Evolutionary conservation across 2,888 invertebrate species (phyloP), one percentile per base, ranked within the genome.

Genomic region (Parnassius mnemosyne): DNA sequence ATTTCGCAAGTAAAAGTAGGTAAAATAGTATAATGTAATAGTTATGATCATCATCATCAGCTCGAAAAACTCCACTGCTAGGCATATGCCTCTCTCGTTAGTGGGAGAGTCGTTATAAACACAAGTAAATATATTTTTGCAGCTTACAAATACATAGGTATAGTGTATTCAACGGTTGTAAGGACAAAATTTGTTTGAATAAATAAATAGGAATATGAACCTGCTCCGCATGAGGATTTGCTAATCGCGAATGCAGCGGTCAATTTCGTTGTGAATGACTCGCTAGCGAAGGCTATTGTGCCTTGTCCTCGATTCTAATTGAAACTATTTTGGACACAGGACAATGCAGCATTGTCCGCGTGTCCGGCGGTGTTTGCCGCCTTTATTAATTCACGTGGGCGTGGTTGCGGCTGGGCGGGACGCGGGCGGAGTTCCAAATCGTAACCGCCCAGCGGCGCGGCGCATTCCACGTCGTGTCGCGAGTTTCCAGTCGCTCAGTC

Each of bases 321-420:
- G 90, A 90, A 91, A 91, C 91, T 89, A 89, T 91, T 91, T 89
- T 85, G 89, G 87, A 82, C 85, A 81, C 74, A 81, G 89, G 88
- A 91, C 91, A 90, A 90, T 87, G 86, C 79, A 69, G 86, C 81
- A 89, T 90, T 90, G 90, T 89, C 89, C 89, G 89, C 89, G 87
- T 89, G 89, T 89, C 89, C 90, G 76, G 83, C 83, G 80, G 78
- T 90, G 90, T 90, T 91, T 90, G 89, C 89, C 79, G 84, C 87
- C 85, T 89, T 89, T 89, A 89, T 89, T 91, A 90, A 91, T 91
- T 89, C 89, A 89, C 83, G 78, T 81, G 81, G 90, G 90, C 87
- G 90, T 88, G 85, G 69, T 70, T 57, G 72, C 59, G 65, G 63
- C 79, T 85, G 78, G 89, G 90, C 85, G 89, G 80, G 65, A 72